These are phyloP conservation scores for Trachelipus rathkii DNA, from an alignment of 1,140 invertebrate genomes.

Conservation along the genomic window DNA sequence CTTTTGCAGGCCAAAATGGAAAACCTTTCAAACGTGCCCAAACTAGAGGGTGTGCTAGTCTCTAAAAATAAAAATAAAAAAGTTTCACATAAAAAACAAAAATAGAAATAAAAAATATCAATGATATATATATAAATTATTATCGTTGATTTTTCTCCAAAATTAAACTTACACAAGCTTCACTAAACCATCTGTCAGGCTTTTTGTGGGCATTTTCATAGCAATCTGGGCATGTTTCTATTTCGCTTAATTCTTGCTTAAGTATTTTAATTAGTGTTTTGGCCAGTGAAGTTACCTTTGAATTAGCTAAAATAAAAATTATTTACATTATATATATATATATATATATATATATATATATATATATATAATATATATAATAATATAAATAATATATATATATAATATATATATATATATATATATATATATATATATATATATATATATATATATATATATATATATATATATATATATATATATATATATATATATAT, in stretches of 20 bases:
- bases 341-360: too few species aligned
- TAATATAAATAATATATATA: too few species aligned
- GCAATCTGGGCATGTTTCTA: conserved; percentile 89
- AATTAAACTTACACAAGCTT: conserved; percentile 68
- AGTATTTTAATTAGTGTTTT: conserved; percentile 63
- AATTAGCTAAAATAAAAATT: conserved; percentile 59
- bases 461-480: too few species aligned
- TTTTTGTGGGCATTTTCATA: conserved; percentile 80
- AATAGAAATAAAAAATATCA: background rate
- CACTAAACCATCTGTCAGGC: conserved; percentile 78
- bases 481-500: too few species aligned
- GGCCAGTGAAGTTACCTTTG: conserved; percentile 70
- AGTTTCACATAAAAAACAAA: background rate
- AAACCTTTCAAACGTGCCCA: conserved; percentile 93
- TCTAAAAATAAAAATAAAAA: conserved; percentile 49
- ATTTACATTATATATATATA: background rate
- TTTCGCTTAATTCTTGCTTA: conserved; percentile 63
- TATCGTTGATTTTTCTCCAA: background rate
- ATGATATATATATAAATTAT: background rate
- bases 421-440: too few species aligned
- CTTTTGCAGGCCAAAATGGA: conserved; percentile 92
- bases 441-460: too few species aligned
- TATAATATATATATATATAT: too few species aligned
- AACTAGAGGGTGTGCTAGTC: conserved; percentile 73
- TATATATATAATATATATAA: too few species aligned